Base-by-base conservation (phyloP, 2,888 invertebrate genomes). In the Andrena marginata region DNA sequence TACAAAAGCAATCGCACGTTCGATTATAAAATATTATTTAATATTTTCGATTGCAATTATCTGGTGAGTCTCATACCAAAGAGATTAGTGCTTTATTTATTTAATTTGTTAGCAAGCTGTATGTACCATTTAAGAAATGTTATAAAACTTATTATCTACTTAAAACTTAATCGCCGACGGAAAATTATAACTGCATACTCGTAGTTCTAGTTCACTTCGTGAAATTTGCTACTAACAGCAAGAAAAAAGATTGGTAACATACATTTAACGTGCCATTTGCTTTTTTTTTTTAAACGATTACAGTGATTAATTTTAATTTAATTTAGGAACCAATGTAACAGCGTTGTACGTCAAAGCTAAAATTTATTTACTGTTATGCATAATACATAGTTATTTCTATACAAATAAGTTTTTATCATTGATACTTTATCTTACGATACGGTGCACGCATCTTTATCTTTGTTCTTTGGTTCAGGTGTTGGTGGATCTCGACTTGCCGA, bases 21-120 rank as follows among this genome's bases (percentile, higher is more conserved):
- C 6, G 42, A 60, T 54, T 63, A 59, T 33, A 65, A 65, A 77
- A 67, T 51, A 51, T 64, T 65, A 62, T 70, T 33, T 33, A 60
- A 20, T 60, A 35, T 64, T 65, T 60, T 75, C 60, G 49, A 80
- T 63, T 20, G 20, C 72, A 59, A 82, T 80, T 80, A 70, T 84
- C 77, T 79, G 63, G 85, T 83, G 82, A 91, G 88, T 87, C 73
- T 89, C 86, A 90, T 90, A 85, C 91, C 91, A 91, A 91, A 91
- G 91, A 91, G 85, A 89, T 89, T 90, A 91, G 85, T 90, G 82
- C 87, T 91, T 88, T 88, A 88, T 88, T 88, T 88, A 89, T 88
- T 84, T 84, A 85, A 73, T 83, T 77, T 82, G 70, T 85, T 85
- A 84, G 70, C 67, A 80, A 74, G 69, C 79, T 81, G 65, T 80